These are phyloP conservation scores for Vulpes vulpes DNA, from an alignment of 2,113 vertebrate species.

Conservation along the genomic window DNA sequence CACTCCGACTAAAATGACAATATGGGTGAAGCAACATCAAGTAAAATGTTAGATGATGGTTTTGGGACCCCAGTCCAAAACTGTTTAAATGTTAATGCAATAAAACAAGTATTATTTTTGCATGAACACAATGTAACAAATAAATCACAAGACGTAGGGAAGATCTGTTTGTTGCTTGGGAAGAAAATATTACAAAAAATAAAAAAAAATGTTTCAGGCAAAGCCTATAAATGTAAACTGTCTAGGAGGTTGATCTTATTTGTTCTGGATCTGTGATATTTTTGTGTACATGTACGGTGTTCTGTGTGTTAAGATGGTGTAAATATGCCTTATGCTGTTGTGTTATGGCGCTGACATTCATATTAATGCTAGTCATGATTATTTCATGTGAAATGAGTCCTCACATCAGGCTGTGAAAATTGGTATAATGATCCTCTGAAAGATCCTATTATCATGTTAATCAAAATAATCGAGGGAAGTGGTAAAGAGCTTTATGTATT, in stretches of 20 bases:
- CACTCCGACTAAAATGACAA: conserved; percentile 75
- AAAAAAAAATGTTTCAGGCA: conserved; percentile 83
- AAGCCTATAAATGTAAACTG: conserved; percentile 82
- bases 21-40: conserved; percentile 82
- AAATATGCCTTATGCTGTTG: conserved; percentile 90
- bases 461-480: conserved; percentile 84
- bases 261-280: conserved; percentile 86
- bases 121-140: conserved; percentile 89
- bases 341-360: conserved; percentile 86
- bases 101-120: conserved; percentile 89
- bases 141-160: conserved; percentile 85
- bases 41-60: conserved; percentile 78
- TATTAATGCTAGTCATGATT: conserved; percentile 87
- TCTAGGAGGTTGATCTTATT: conserved; percentile 84
- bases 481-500: conserved; percentile 88
- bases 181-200: conserved; percentile 69
- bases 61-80: conserved; percentile 78
- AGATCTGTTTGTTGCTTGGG: conserved; percentile 86
- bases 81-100: conserved; percentile 88
- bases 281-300: conserved; percentile 88
- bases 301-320: conserved; percentile 88
- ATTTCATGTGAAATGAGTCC: conserved; percentile 88
- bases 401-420: conserved; percentile 87
- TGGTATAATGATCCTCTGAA: conserved; percentile 85
- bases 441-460: conserved; percentile 86